Evolutionary conservation across 2,888 invertebrate species (phyloP), one percentile per base, ranked within the genome.

Genomic region (Galerucella nymphaeae): DNA sequence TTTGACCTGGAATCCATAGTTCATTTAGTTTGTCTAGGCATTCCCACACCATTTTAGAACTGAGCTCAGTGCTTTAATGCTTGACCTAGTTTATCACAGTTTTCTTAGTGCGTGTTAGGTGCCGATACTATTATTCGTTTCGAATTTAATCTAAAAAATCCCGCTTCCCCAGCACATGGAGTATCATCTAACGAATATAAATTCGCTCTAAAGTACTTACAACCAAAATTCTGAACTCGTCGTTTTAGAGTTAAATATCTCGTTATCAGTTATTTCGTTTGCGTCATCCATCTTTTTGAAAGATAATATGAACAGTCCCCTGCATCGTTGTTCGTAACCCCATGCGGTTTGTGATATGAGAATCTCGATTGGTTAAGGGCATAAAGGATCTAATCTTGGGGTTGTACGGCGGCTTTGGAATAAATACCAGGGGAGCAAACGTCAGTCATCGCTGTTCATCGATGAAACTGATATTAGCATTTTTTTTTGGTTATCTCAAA

Each of bases 331-430:
- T 75, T 75, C 71, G 73, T 63, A 70, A 72, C 78, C 78, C 77
- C 80, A 78, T 73, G 76, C 77, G 68, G 80, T 53, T 76, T 55
- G 62, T 65, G 71, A 78, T 80, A 79, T 80, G 77, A 78, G 79
- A 79, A 75, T 78, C 72, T 73, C 77, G 78, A 80, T 79, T 79
- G 79, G 78, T 76, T 75, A 77, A 76, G 70, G 76, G 73, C 70
- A 63, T 48, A 72, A 74, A 71, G 74, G 71, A 64, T 67, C 62
- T 59, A 68, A 66, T 73, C 70, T 73, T 38, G 55, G 66, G 69
- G 65, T 59, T 65, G 72, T 65, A 58, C 50, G 59, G 70, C 13
- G 70, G 62, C 58, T 66, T 66, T 9, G 13, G 38, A 48, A 53
- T 55, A 62, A 63, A 14, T 16, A 59, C 41, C 10, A 45, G 65